Base-by-base conservation (phyloP, 2,797 vertebrate species). In the Masticophis lateralis region DNA sequence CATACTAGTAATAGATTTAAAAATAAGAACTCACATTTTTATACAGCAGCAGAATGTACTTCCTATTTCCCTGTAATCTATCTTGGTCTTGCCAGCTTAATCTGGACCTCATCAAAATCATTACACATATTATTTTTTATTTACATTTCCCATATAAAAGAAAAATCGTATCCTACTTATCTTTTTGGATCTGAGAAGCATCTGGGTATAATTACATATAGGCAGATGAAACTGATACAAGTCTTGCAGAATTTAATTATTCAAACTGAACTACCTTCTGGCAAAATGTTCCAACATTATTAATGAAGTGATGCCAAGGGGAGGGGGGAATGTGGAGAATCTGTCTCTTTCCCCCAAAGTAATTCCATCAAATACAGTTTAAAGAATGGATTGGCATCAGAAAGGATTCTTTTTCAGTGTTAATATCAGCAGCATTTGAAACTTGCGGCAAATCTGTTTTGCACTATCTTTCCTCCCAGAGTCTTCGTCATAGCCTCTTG, bases 91-190 rank as follows among this genome's bases (percentile, higher is more conserved):
- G 92, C 66, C 94, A 94, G 95, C 92, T 95, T 95, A 95, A 94
- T 92, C 93, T 95, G 94, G 94, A 94, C 93, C 90, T 94, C 95
- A 96, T 95, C 96, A 92, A 90, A 28, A 93, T 95, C 94, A 94
- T 94, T 92, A 94, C 92, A 92, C 92, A 91, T 93, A 89, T 89
- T 95, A 92, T 8, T 51, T 5, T 93, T 89, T 74, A 93, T 90
- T 74, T 94, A 93, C 87, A 90, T 86, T 91, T 95, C 91, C 93
- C 87, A 74, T 0, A n/a, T 61, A 8, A 0, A 53, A 92, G 91
- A 95, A 93, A 95, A 93, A 63, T 63, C 90, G 94, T 95, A 95
- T 88, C 87, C 95, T 32, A 92, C 93, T 28, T 92, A 90, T 94
- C 92, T 92, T 92, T 92, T 93, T 93, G 91, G 89, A 89, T 18